phyloP scores from a whole-genome alignment of 2,113 vertebrate species.

The Ciconia stormi region DNA sequence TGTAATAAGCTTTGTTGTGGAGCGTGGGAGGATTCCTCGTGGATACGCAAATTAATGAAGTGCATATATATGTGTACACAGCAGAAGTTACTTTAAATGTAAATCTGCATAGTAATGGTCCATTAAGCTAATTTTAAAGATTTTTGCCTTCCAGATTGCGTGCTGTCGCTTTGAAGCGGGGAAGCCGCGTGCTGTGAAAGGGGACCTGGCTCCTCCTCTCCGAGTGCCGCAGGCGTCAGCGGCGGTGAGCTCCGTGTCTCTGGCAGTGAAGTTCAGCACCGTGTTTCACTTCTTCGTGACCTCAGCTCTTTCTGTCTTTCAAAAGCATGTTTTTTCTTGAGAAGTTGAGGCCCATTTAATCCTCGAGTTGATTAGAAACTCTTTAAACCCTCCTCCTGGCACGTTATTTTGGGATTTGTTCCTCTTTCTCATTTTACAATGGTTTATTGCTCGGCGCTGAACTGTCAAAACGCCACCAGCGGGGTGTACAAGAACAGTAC shows the following conservation, averaged over 20 bases:
- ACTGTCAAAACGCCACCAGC: not conserved
- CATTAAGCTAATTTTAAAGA: not conserved
- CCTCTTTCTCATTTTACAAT: rapidly evolving
- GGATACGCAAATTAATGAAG: rapidly evolving
- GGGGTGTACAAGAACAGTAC: not conserved
- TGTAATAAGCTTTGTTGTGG: not conserved
- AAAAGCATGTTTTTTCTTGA: rapidly evolving
- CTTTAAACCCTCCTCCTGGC: not conserved
- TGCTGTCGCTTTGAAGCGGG: rapidly evolving
- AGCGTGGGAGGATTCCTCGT: rapidly evolving
- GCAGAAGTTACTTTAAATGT: not conserved
- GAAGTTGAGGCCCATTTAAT: rapidly evolving
- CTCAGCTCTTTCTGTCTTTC: not conserved
- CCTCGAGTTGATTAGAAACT: not conserved
- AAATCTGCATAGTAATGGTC: not conserved
- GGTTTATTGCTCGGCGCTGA: not conserved
- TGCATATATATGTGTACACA: rapidly evolving
- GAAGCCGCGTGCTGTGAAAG: rapidly evolving
- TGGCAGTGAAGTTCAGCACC: too few relatives aligned
- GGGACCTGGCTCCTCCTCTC: not conserved
- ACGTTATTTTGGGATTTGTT: too few relatives aligned
- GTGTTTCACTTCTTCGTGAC: rapidly evolving
- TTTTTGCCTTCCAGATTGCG: not conserved
- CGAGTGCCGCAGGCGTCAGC: not conserved
- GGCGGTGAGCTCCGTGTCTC: rapidly evolving